Evolutionary conservation across 2,888 invertebrate species (phyloP).

Genomic region (Tenthredo notha): DNA sequence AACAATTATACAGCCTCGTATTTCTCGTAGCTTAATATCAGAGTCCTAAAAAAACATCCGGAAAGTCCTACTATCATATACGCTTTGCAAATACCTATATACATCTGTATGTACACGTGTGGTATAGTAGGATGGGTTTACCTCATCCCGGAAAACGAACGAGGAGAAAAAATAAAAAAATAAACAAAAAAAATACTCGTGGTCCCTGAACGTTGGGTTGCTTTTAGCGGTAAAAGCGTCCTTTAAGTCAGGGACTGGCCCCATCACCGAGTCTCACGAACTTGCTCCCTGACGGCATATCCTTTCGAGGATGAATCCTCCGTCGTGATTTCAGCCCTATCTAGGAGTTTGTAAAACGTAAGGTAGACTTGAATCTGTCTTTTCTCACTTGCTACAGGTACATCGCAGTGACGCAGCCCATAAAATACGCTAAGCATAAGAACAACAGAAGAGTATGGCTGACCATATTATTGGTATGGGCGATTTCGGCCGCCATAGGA

Average conservation of each 20-base stretch:
- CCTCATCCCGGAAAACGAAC: conserved; percentile 9
- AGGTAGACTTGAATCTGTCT: neutral
- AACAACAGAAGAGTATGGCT: conserved; percentile 96
- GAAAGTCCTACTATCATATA: neutral
- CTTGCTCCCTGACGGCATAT: conserved; percentile 8
- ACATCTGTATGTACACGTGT: neutral
- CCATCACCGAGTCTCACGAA: conserved; percentile 14
- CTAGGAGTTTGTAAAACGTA: neutral
- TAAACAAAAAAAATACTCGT: neutral
- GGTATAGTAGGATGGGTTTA: neutral
- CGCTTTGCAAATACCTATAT: neutral
- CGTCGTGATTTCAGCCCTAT: neutral
- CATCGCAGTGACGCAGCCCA: conserved; percentile 99
- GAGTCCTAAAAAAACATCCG: conserved; percentile 32
- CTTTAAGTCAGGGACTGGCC: conserved; percentile 37
- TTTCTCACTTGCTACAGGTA: conserved; percentile 84
- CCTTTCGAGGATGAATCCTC: neutral
- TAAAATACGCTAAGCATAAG: conserved; percentile 99
- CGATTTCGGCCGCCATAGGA: conserved; percentile 96
- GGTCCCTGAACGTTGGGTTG: conserved; percentile 43
- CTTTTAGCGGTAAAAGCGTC: conserved; percentile 53
- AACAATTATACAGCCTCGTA: neutral
- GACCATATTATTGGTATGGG: conserved; percentile 97
- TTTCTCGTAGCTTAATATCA: neutral
- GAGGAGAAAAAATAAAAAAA: neutral